A percentile compares a stretch with the other conserved stretches of the same genome.
Conservation (phyloP, 2,797 vertebrate genomes). For the Alectoris magna region DNA sequence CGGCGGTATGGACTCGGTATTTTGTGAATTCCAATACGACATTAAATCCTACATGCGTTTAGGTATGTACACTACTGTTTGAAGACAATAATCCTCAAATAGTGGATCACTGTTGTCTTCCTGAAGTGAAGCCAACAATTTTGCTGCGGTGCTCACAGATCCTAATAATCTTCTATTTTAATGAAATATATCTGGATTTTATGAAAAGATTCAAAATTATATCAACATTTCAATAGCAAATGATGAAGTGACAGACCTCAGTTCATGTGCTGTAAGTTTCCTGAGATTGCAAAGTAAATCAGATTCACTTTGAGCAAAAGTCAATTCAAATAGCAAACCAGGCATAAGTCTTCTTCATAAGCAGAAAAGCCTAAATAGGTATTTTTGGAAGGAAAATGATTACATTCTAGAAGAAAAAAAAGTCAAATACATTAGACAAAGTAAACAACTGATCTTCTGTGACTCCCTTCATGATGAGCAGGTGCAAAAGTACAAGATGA, state of each 20-base stretch:
- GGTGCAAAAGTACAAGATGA: neutral
- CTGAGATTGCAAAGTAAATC: neutral
- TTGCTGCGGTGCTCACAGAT: neutral
- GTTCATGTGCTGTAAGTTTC: neutral
- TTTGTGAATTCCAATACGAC: neutral
- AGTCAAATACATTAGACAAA: neutral
- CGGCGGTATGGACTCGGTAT: neutral
- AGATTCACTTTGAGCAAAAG: neutral
- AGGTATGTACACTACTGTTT: neutral
- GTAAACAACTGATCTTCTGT: neutral
- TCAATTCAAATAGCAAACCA: neutral
- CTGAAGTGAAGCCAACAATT: neutral
- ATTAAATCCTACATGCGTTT: neutral
- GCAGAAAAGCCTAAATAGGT: neutral
- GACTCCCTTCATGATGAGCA: neutral
- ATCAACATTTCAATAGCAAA: neutral
- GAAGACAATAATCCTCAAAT: neutral
- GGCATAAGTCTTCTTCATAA: neutral
- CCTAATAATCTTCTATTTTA: neutral
- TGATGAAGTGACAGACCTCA: neutral
- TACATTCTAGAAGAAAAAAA: neutral
- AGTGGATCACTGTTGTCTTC: neutral
- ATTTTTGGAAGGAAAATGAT: neutral
- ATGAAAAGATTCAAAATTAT: neutral
- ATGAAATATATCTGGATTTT: neutral